phyloP scores from a whole-genome alignment of 1,140 invertebrate species.

The Hyles vespertilio region DNA sequence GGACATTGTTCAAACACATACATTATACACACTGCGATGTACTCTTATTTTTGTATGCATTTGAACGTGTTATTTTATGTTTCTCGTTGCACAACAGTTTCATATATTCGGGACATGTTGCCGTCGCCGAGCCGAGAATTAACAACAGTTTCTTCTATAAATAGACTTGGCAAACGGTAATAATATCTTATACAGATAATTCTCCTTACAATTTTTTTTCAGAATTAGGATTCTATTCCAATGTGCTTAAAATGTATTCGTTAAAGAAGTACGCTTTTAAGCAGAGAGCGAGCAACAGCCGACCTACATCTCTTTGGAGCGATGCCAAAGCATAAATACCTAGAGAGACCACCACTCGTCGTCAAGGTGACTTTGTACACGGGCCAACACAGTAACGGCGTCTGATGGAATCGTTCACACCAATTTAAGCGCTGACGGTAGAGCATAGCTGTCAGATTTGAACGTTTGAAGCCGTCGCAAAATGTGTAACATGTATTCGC shows the following conservation, averaged over 20 bases:
- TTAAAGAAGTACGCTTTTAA: slow-evolving; percentile 6
- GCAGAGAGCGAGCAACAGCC: slow-evolving; percentile 21
- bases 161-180: background rate
- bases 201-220: background rate
- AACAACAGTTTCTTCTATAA: background rate
- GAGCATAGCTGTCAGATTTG: background rate
- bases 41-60: too few species aligned
- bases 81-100: too few species aligned
- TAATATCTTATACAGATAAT: slow-evolving; percentile 1
- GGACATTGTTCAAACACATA: too few species aligned
- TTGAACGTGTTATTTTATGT: too few species aligned
- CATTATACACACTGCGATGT: too few species aligned
- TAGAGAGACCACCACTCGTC: slow-evolving; percentile 27
- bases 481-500: background rate
- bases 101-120: background rate
- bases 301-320: slow-evolving; percentile 49
- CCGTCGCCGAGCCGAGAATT: background rate
- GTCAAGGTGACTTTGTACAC: slow-evolving; percentile 52
- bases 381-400: slow-evolving; percentile 16
- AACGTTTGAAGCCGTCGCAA: too few species aligned
- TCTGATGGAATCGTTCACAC: slow-evolving; percentile 10
- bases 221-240: background rate
- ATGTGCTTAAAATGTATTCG: slow-evolving; percentile 7
- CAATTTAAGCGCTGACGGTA: slow-evolving; percentile 6
- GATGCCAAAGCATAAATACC: slow-evolving; percentile 46